Conservation (phyloP, 2,797 vertebrate species). For the Atherinosoma microstoma region DNA sequence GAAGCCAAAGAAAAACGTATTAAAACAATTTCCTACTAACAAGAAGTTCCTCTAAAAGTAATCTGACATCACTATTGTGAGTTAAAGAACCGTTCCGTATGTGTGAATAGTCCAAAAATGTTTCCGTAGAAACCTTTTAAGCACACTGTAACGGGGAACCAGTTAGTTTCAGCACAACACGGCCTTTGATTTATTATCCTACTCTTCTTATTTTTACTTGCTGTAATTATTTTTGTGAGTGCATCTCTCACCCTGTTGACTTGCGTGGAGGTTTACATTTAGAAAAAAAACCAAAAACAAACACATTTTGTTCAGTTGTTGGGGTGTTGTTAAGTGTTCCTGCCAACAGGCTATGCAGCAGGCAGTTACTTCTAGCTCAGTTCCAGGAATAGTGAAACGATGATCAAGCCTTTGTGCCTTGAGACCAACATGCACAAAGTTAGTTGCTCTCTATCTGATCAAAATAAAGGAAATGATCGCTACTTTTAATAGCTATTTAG, state of each 20-base stretch:
- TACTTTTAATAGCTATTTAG: slow-evolving; percentile 22
- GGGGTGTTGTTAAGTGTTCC: slow-evolving; percentile 34
- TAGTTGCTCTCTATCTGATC: not conserved
- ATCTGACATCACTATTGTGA: not conserved
- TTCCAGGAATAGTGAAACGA: slow-evolving; percentile 60
- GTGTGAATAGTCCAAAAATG: not conserved
- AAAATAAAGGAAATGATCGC: not conserved
- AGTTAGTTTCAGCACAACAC: not conserved
- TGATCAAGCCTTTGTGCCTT: slow-evolving; percentile 41
- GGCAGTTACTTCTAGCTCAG: slow-evolving; percentile 37
- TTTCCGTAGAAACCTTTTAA: not conserved
- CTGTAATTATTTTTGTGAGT: slow-evolving; percentile 42
- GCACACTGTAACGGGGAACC: not conserved
- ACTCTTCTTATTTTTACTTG: slow-evolving; percentile 27
- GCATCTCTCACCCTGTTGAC: slow-evolving; percentile 40
- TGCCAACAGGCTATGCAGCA: slow-evolving; percentile 42
- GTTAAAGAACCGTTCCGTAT: not conserved
- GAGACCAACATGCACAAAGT: slow-evolving; percentile 6
- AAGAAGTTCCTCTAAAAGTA: slow-evolving; percentile 16
- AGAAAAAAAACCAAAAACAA: not conserved
- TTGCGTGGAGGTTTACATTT: slow-evolving; percentile 27
- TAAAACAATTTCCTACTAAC: slow-evolving; percentile 21
- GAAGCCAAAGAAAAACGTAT: slow-evolving; percentile 30
- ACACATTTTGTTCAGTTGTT: slow-evolving; percentile 32
- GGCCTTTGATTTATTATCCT: slow-evolving; percentile 21